Base-by-base conservation (phyloP, 2,113 vertebrate species). In the Sardina pilchardus region DNA sequence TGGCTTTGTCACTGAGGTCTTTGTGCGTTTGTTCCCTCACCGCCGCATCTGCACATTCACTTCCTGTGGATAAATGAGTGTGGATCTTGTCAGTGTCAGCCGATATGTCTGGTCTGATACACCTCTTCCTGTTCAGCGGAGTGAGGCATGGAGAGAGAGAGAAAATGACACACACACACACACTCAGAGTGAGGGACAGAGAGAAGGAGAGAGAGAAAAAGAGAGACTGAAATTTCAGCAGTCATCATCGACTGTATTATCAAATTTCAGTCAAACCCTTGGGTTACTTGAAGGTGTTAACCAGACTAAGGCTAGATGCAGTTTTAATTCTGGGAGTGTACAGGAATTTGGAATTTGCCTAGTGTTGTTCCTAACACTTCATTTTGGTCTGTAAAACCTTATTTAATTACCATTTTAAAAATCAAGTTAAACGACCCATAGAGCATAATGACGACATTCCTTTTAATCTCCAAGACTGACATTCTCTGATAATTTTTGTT, bases 1-100 rank as follows among this genome's bases (percentile, higher is more conserved):
- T 90, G 87, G 88, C 21, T 34, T 84, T 90, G 85, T 86, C 7
- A 9, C 24, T 82, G 42, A 21, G 56, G 86, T 71, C 89, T 47
- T 43, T 85, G 39, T 42, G 86, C 87, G 16, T 89, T 89, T 88
- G 86, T 83, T 86, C 84, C 44, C 0, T 36, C 71, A 36, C 14
- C 1, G 14, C 71, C 30, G 16, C 30, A 78, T 78, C 30, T 78
- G 71, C 71, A 36, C 30, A 78, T 78, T 78, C 14, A 78, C 71
- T 78, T 78, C 71, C 71, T 78, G 14, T 34, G 0, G 90, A 90
- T 93, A 88, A 94, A 92, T 93, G 90, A 93, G 93, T 93, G 86
- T 93, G 91, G 87, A 83, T 85, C 56, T 92, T 88, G 90, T 93
- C 91, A 91, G 90, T 19, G 90, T 91, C 92, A 92, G 89, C 85